phyloP scores from a whole-genome alignment of 2,113 vertebrate genomes.

The Rynchops niger region DNA sequence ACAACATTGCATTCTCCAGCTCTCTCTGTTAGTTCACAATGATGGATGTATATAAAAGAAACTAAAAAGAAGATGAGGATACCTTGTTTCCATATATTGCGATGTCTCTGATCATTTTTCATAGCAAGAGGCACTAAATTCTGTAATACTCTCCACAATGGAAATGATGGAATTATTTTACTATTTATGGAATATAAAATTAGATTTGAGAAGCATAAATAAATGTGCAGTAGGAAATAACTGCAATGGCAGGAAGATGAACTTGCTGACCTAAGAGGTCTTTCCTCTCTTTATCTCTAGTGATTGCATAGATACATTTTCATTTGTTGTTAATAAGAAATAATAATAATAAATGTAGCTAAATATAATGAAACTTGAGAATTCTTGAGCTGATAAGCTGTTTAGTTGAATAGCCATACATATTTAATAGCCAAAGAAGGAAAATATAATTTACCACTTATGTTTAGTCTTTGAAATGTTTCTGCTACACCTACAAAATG shows the following conservation, averaged over 20 bases:
- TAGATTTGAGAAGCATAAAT: slow-evolving; percentile 18
- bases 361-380: background rate
- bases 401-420: background rate
- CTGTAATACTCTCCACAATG: background rate
- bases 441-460: background rate
- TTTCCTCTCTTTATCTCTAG: background rate
- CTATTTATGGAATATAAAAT: slow-evolving; percentile 24
- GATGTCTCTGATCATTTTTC: slow-evolving; percentile 8
- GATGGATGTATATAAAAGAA: background rate
- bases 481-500: background rate
- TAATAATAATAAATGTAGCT: background rate
- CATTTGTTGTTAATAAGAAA: slow-evolving; percentile 15
- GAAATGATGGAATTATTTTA: slow-evolving; percentile 11
- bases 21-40: background rate
- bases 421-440: slow-evolving; percentile 22
- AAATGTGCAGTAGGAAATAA: slow-evolving; percentile 28
- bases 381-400: background rate
- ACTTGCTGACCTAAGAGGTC: background rate
- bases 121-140: background rate
- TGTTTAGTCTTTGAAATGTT: background rate
- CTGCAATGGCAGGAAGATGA: background rate
- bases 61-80: background rate
- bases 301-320: slow-evolving; percentile 29
- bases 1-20: background rate
- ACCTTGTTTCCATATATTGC: background rate